A percentile compares a stretch with the other conserved stretches of the same genome.
Conservation (phyloP, 1,140 invertebrate genomes). For the Drosophila lacteicornis region DNA sequence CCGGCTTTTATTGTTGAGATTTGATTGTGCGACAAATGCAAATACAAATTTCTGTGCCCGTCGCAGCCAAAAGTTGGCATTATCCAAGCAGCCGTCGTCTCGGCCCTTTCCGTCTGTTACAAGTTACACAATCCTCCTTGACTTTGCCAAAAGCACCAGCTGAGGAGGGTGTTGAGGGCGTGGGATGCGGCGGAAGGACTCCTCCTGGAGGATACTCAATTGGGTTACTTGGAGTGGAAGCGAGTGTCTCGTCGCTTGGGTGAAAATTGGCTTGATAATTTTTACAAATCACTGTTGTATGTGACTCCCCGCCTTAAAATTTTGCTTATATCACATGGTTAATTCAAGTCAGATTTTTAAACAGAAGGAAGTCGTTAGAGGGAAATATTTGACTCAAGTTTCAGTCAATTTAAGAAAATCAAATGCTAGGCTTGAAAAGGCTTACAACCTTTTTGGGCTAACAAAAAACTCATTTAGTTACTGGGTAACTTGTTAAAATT, state of each 20-base stretch:
- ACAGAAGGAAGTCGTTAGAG: not conserved
- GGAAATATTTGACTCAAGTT: not conserved
- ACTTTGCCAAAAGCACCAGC: constrained; percentile 28
- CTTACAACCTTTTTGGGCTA: too few relatives aligned
- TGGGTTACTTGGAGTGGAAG: constrained; percentile 43
- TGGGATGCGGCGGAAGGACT: constrained; percentile 1
- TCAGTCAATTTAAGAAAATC: not conserved
- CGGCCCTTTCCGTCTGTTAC: constrained; percentile 21
- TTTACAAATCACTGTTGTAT: constrained; percentile 40
- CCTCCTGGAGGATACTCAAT: constrained; percentile 22
- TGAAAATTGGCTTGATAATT: constrained; percentile 45
- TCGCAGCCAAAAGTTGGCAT: constrained; percentile 35
- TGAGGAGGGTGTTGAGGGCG: not conserved
- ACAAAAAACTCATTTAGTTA: constrained; percentile 6
- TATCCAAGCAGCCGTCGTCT: constrained; percentile 32
- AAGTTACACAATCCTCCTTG: constrained; percentile 48
- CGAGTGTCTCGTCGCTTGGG: constrained; percentile 26
- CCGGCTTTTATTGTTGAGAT: constrained; percentile 43
- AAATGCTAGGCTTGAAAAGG: too few relatives aligned
- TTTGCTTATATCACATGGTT: constrained; percentile 1
- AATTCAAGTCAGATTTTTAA: not conserved
- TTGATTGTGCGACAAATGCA: constrained; percentile 55
- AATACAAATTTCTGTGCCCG: constrained; percentile 46
- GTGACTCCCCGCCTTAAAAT: not conserved
- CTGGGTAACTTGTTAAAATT: constrained; percentile 14